These are phyloP conservation scores for Nomada ruficornis DNA, from an alignment of 2,888 invertebrate genomes.

Conservation along the genomic window DNA sequence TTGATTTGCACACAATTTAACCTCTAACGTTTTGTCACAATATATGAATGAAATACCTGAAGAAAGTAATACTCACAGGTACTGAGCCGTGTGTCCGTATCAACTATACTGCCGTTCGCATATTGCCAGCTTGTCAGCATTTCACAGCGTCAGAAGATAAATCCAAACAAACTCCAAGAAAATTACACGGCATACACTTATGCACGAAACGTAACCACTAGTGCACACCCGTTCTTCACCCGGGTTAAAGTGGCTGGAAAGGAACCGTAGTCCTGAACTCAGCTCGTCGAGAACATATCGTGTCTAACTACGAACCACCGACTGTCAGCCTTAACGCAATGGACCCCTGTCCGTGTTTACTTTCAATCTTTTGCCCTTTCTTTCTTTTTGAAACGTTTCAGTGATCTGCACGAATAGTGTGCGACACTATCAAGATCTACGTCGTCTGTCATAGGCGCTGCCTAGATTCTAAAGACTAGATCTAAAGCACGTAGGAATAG, in stretches of 20 bases:
- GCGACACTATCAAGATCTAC: slow-evolving; percentile 46
- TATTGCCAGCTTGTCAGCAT: slow-evolving; percentile 80
- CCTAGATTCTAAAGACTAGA: slow-evolving; percentile 56
- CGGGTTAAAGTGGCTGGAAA: slow-evolving; percentile 18
- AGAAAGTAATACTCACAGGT: slow-evolving; percentile 71
- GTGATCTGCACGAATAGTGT: slow-evolving; percentile 40
- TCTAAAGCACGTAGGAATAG: slow-evolving; percentile 49
- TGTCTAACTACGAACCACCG: neutral
- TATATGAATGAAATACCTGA: neutral
- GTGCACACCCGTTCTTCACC: slow-evolving; percentile 36
- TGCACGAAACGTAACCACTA: slow-evolving; percentile 39
- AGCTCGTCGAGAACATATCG: slow-evolving; percentile 17
- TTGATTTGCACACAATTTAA: slow-evolving; percentile 51
- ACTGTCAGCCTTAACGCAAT: neutral
- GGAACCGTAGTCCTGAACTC: slow-evolving; percentile 1
- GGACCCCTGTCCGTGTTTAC: neutral
- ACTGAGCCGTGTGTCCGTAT: slow-evolving; percentile 71
- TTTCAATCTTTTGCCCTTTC: slow-evolving; percentile 36
- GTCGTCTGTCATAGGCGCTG: slow-evolving; percentile 55
- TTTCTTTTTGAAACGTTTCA: slow-evolving; percentile 57
- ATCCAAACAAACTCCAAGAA: slow-evolving; percentile 65
- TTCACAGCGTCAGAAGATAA: slow-evolving; percentile 76
- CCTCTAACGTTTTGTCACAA: slow-evolving; percentile 42
- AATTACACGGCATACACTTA: slow-evolving; percentile 59
- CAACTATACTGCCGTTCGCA: slow-evolving; percentile 75